Evolutionary conservation across 2,888 invertebrate species (phyloP), one percentile per base, ranked within the genome.

Genomic region (Trimorus sp.): DNA sequence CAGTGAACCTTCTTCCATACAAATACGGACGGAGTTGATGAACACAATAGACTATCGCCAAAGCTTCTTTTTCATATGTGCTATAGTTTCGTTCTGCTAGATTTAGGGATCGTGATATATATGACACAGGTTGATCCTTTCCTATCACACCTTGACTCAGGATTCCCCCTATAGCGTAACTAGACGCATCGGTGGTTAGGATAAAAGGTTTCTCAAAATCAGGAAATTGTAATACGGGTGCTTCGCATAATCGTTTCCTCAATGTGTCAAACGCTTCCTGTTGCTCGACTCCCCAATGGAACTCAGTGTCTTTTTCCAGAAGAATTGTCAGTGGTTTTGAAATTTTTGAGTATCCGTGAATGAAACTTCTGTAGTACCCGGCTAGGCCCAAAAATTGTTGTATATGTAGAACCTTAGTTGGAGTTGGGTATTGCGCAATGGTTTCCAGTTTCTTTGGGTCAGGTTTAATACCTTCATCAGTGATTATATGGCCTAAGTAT

Each of bases 61-160:
- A 42, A 15, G 58, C 69, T 59, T 59, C 49, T 4, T 59, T 59
- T 2, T 59, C 69, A n/a, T 63, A 63, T n/a, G 45, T 45, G 7
- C n/a, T 14, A 11, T 63, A 63, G n/a, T 45, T 63, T 14, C 8
- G 36, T 63, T 63, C 63, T 1, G 15, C 53, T 16, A 16, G 7
- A 6, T 53, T 53, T 11, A 16, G 49, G 14, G 49, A 49, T 1
- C 49, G 49, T 6, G 49, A 49, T 1, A 49, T n/a, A 49, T 49
- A 49, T 12, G 49, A 11, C 7, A 49, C 49, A 2, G 49, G 49
- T 7, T 49, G 11, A n/a, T 49, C 49, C 6, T 49, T 49, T 1
- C 49, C n/a, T n/a, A 49, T 49, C 4, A n/a, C 49, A 14, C 49
- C 49, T 49, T 49, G 49, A 49, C 14, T 14, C 6, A 49, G 6